A percentile compares a stretch with the other conserved stretches of the same genome.
phyloP scores from a whole-genome alignment of 64 coral and sea anemone species.

The Anthopleura sola region DNA sequence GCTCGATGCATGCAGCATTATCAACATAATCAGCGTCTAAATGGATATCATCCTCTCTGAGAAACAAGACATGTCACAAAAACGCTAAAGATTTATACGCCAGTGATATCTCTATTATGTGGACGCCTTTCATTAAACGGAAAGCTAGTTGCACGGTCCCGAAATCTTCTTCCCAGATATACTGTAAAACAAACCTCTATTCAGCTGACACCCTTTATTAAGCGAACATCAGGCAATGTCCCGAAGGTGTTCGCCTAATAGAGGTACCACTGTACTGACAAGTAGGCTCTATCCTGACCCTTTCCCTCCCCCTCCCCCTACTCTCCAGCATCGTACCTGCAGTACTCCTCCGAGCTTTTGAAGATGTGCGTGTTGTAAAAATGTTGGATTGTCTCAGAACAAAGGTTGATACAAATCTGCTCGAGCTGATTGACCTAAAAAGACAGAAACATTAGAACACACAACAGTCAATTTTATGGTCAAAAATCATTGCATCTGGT shows the following conservation, averaged over 20 bases:
- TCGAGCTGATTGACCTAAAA: slow-evolving; percentile 76
- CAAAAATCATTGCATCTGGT: too few relatives aligned
- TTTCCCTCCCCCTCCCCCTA: background rate
- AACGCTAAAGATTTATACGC: too few relatives aligned
- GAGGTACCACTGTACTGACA: too few relatives aligned
- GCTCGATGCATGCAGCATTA: slow-evolving; percentile 77
- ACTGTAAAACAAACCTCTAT: too few relatives aligned
- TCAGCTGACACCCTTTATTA: too few relatives aligned
- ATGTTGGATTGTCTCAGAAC: slow-evolving; percentile 95
- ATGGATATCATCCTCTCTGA: slow-evolving; percentile 72
- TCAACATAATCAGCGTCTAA: slow-evolving; percentile 71
- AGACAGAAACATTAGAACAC: background rate
- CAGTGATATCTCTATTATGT: too few relatives aligned
- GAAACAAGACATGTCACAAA: slow-evolving; percentile 2
- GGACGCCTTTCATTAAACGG: too few relatives aligned
- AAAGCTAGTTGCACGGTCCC: too few relatives aligned
- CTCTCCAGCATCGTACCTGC: slow-evolving; percentile 40
- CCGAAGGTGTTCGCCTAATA: background rate
- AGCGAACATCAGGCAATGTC: too few relatives aligned
- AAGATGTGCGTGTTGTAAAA: slow-evolving; percentile 97
- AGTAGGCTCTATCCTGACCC: background rate
- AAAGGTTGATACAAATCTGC: slow-evolving; percentile 86
- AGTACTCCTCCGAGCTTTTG: slow-evolving; percentile 81
- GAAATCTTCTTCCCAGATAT: too few relatives aligned
- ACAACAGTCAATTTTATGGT: too few relatives aligned